These are phyloP conservation scores for Druon quercuslanigerum DNA, from an alignment of 1,140 invertebrate species.

Conservation along the genomic window DNA sequence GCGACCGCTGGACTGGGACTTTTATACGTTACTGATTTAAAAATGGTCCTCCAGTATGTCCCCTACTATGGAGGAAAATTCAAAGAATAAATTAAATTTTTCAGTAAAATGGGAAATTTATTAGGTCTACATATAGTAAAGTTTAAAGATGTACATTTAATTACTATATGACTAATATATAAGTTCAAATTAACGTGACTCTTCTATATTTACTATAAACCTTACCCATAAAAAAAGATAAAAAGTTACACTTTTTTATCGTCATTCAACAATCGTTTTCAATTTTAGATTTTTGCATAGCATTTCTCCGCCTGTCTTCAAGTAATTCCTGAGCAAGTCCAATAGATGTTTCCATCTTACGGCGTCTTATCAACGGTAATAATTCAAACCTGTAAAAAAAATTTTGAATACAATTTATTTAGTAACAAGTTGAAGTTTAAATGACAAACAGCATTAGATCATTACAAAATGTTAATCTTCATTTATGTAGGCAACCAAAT, in stretches of 20 bases:
- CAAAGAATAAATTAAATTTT: constrained; percentile 63
- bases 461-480: too few relatives aligned
- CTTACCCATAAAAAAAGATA: not conserved
- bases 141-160: constrained; percentile 24
- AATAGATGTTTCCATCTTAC: too few relatives aligned
- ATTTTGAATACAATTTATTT: too few relatives aligned
- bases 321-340: too few relatives aligned
- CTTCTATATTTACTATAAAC: not conserved
- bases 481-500: too few relatives aligned
- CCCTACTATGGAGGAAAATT: constrained; percentile 87
- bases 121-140: not conserved
- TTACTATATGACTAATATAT: constrained; percentile 3
- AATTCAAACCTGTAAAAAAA: too few relatives aligned
- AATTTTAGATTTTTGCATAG: too few relatives aligned
- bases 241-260: not conserved
- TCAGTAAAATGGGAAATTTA: not conserved
- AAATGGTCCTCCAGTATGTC: constrained; percentile 81
- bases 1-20: constrained; percentile 75
- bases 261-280: not conserved
- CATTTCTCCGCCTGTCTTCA: too few relatives aligned
- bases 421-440: too few relatives aligned
- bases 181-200: not conserved
- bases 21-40: constrained; percentile 88
- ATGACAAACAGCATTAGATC: too few relatives aligned
- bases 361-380: too few relatives aligned